Evolutionary conservation across 2,113 vertebrate genomes (phyloP), one percentile per base, ranked within the genome.

Genomic region (Crotalus helleri): DNA sequence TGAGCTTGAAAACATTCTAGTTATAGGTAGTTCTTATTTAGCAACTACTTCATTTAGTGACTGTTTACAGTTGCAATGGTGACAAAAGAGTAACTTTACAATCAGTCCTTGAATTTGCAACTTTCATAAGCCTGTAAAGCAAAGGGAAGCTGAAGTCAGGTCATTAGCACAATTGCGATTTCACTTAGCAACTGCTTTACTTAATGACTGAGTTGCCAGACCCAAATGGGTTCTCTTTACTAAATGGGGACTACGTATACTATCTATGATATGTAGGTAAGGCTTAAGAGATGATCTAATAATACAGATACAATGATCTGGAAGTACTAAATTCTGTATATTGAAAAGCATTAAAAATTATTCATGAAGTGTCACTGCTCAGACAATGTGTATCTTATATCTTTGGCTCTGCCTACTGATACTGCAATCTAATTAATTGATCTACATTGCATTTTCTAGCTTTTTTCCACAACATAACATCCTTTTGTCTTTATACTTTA

Each of bases 401-500:
- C 54, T 85, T 29, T 86, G 12, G 49, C 8, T 89, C 17, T 85
- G 44, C 85, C 29, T 15, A 7, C 11, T 51, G 21, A 90, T 46
- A 21, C 17, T 54, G 81, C 55, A 90, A 7, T 51, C 19, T 74
- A 81, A 61, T 10, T 61, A 64, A 29, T 29, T 23, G 4, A 85
- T 94, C 90, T 93, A 88, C 54, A 11, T 95, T 94, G 85, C 7
- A 23, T 57, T 92, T 91, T 93, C 86, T 95, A 92, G 94, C 59
- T 95, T 90, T 95, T 10, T 95, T 97, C 97, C 39, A 94, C 88
- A 93, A 85, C 96, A 89, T 98, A 97, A 97, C 96, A 95, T 97
- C 95, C 91, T 97, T 97, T 97, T 98, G 96, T 98, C 95, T 98
- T 97, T 97, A 95, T 97, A 69, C 97, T 92, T 96, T 97, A 97